Evolutionary conservation across 2,113 vertebrate genomes (phyloP), one percentile per base, ranked within the genome.

Genomic region (Phaethornis superciliosus): DNA sequence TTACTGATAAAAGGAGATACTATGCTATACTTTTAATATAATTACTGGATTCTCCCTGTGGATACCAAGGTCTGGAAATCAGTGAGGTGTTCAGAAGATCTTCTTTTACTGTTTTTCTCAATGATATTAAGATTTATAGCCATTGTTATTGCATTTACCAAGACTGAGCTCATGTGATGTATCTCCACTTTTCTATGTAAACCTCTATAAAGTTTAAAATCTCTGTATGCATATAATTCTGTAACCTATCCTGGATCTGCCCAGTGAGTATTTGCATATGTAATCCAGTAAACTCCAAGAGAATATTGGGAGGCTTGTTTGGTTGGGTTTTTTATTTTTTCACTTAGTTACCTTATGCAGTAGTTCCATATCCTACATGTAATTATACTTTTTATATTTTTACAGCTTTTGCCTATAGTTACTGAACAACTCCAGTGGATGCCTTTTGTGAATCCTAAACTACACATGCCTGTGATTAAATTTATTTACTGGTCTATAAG

Each of bases 401-500:
- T 93, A 32, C 93, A 99, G 99, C 95, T 98, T 91, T 96, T 99
- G 78, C 99, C 98, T 17, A 10, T 98, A 62, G 95, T 98, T 94
- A 83, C 97, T 58, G 98, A 99, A 81, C 98, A 99, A 78, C 98
- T 99, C 65, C 98, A 98, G 71, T 98, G 96, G 96, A 96, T 98
- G 88, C 96, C 98, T 24, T 75, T 95, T 77, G 97, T 98, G 83
- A 98, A 98, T 55, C 56, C 93, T 17, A 96, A 96, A 74, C 94
- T 99, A 30, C 98, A 98, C 2, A 27, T 98, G 27, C 95, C 98
- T 55, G 92, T 99, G 26, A 83, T 99, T 56, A 98, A 97, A 88
- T 98, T 98, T 93, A 98, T 98, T 93, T 98, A 98, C 94, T 98
- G 98, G 98, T 94, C 97, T 82, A 15, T 99, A 95, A 97, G 98